Evolutionary conservation across 2,797 vertebrate species (phyloP).

Genomic region (Argentina silus): DNA sequence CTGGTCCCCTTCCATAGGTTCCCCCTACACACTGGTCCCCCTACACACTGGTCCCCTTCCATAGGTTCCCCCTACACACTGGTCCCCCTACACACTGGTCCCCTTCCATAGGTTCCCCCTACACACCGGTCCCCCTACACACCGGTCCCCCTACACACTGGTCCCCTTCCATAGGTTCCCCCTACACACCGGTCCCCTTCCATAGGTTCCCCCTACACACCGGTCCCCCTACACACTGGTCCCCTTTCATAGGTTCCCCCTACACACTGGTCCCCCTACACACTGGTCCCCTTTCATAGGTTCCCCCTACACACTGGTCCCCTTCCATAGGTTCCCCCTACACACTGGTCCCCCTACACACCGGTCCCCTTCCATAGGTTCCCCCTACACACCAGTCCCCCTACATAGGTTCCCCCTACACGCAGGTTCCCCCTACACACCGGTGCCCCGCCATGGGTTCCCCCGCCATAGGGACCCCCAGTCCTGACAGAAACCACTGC

Average conservation of each 20-base stretch:
- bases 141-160: not conserved
- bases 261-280: constrained; percentile 6
- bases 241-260: too few relatives aligned
- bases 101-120: too few relatives aligned
- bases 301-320: constrained; percentile 7
- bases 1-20: too few relatives aligned
- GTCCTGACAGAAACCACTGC: constrained; percentile 26
- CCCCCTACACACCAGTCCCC: not conserved
- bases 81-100: not conserved
- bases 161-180: too few relatives aligned
- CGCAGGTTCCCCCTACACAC: not conserved
- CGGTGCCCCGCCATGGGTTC: too few relatives aligned
- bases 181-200: not conserved
- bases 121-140: constrained; percentile 2
- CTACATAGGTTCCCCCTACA: too few relatives aligned
- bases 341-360: not conserved
- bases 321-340: too few relatives aligned
- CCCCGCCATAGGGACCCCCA: not conserved
- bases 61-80: not conserved
- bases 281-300: not conserved
- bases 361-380: too few relatives aligned
- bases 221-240: not conserved
- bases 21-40: constrained; percentile 8
- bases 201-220: not conserved
- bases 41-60: not conserved